A percentile compares a stretch with the other conserved stretches of the same genome.
These are phyloP conservation scores for Diprion similis DNA, from an alignment of 1,140 invertebrate species.

Conservation along the genomic window DNA sequence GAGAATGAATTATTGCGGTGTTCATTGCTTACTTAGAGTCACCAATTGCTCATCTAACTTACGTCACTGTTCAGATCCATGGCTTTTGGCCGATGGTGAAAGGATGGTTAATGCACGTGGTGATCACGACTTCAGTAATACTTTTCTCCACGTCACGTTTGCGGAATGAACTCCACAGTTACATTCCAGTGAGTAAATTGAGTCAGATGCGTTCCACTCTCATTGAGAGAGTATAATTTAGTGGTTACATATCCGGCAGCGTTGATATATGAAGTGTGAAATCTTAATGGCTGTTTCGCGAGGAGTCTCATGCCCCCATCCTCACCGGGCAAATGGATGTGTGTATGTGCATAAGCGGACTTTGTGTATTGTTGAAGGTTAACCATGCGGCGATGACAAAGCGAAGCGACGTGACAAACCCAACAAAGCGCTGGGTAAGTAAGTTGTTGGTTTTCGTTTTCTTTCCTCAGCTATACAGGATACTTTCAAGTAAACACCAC, in stretches of 20 bases:
- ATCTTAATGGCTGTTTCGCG: not conserved
- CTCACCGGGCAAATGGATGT: not conserved
- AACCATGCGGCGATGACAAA: slow-evolving; percentile 42
- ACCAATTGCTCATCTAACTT: too few relatives aligned
- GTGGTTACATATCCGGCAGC: not conserved
- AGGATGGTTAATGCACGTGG: too few relatives aligned
- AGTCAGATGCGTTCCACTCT: not conserved
- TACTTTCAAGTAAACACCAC: too few relatives aligned
- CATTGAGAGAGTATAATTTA: not conserved
- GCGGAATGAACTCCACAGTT: too few relatives aligned
- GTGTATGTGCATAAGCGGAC: not conserved
- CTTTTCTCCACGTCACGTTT: too few relatives aligned
- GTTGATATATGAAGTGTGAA: not conserved
- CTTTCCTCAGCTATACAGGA: too few relatives aligned
- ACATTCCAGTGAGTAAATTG: too few relatives aligned
- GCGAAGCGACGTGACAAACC: slow-evolving; percentile 36
- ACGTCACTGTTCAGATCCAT: too few relatives aligned
- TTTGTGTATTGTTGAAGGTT: slow-evolving; percentile 39
- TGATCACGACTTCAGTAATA: too few relatives aligned
- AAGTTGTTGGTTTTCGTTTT: not conserved
- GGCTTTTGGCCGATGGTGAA: too few relatives aligned
- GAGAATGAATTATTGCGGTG: too few relatives aligned
- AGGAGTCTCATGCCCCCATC: not conserved
- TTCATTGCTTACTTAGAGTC: too few relatives aligned
- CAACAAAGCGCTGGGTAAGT: not conserved